These are phyloP conservation scores for Ormyrus pomaceus DNA, from an alignment of 2,888 invertebrate genomes.

Conservation along the genomic window DNA sequence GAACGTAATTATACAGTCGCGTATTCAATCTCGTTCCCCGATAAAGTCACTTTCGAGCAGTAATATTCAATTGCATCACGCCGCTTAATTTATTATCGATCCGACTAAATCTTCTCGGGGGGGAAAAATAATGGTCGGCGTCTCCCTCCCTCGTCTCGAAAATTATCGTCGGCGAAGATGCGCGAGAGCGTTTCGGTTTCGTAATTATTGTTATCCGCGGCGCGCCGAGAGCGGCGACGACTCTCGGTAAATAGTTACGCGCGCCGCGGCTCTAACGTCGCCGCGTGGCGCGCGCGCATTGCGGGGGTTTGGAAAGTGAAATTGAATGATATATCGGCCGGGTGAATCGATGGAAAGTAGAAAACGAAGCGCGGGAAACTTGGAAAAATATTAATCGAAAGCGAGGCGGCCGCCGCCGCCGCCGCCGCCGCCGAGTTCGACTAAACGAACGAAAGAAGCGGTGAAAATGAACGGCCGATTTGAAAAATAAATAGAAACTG, in stretches of 20 bases:
- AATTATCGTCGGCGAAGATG: too few relatives aligned
- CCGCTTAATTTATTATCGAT: conserved; percentile 34
- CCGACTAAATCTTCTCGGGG: too few relatives aligned
- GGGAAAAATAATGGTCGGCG: too few relatives aligned
- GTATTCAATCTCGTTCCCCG: conserved; percentile 26
- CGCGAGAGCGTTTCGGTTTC: too few relatives aligned
- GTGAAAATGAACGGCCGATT: neutral
- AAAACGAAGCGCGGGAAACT: neutral
- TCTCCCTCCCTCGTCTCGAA: too few relatives aligned
- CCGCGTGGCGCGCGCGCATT: too few relatives aligned
- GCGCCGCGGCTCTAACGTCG: too few relatives aligned
- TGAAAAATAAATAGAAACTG: conserved; percentile 20
- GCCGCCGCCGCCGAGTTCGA: too few relatives aligned
- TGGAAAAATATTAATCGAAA: neutral
- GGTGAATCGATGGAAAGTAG: neutral
- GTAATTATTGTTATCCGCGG: too few relatives aligned
- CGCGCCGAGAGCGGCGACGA: too few relatives aligned
- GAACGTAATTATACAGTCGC: conserved; percentile 10
- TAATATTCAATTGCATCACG: conserved; percentile 23
- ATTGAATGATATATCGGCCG: neutral
- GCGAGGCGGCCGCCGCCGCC: neutral
- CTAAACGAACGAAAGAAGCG: neutral
- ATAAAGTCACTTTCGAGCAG: conserved; percentile 12
- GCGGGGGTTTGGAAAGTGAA: neutral
- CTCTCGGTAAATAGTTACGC: too few relatives aligned